A percentile compares a stretch with the other conserved stretches of the same genome.
Conservation (phyloP, 2,797 vertebrate genomes). For the Glossophaga mutica region DNA sequence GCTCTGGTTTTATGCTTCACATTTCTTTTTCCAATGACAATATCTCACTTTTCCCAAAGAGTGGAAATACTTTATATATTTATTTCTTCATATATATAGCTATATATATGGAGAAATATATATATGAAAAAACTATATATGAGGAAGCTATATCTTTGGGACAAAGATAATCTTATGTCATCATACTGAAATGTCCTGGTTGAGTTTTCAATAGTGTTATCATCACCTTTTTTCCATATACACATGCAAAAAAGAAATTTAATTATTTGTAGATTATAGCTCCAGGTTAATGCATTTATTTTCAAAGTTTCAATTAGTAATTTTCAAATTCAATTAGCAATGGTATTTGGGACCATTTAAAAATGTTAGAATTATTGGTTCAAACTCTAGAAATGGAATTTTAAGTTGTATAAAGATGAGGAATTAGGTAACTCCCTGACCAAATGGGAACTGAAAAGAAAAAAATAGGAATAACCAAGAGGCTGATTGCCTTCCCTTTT, state of each 20-base stretch:
- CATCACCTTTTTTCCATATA: background rate
- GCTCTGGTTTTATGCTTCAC: background rate
- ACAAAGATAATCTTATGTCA: background rate
- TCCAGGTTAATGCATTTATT: conserved; percentile 30
- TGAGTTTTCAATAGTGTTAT: conserved; percentile 20
- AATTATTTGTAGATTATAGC: background rate
- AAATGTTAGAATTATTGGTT: background rate
- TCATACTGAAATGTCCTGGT: background rate
- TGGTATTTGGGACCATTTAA: background rate
- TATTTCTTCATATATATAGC: background rate
- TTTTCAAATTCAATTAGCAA: background rate
- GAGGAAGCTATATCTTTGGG: background rate
- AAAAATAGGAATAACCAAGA: background rate
- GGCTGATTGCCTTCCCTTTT: background rate
- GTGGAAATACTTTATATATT: conserved; percentile 15
- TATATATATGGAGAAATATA: background rate
- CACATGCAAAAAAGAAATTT: background rate
- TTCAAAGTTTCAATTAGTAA: background rate
- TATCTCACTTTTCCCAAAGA: background rate
- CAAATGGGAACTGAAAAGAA: background rate
- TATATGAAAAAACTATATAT: background rate
- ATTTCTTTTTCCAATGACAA: conserved; percentile 10
- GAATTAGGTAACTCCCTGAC: background rate
- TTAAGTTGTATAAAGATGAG: background rate
- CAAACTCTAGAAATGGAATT: background rate